Evolutionary conservation across 1,140 invertebrate species (phyloP).

Genomic region (Trichoplusia ni): DNA sequence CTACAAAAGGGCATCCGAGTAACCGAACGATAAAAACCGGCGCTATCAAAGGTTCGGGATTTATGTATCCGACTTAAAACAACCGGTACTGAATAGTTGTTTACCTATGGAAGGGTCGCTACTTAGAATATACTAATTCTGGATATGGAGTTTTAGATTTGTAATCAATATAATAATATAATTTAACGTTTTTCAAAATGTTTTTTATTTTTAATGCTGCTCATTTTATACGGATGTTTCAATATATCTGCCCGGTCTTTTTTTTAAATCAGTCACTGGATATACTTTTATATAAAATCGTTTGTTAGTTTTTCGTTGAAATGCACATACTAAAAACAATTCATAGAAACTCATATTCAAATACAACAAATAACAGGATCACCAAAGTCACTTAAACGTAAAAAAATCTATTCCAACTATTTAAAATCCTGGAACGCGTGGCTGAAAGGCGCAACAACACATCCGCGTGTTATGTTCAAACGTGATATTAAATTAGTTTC

Average conservation of each 20-base stretch:
- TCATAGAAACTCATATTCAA: too few relatives aligned
- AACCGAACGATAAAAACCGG: background rate
- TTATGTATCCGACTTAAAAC: slow-evolving; percentile 22
- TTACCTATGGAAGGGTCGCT: slow-evolving; percentile 8
- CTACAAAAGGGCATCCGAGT: background rate
- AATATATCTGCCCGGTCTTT: too few relatives aligned
- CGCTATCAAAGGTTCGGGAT: background rate
- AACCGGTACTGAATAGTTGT: slow-evolving; percentile 3
- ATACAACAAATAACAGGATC: too few relatives aligned
- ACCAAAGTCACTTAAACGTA: too few relatives aligned
- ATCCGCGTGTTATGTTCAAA: background rate
- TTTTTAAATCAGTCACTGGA: too few relatives aligned
- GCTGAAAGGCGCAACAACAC: background rate
- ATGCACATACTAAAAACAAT: too few relatives aligned
- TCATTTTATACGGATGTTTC: too few relatives aligned
- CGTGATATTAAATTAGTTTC: slow-evolving; percentile 3
- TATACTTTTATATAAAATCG: too few relatives aligned
- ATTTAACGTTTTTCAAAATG: background rate
- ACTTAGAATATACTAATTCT: background rate
- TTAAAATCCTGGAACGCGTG: background rate
- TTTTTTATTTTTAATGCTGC: too few relatives aligned
- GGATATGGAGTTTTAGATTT: background rate
- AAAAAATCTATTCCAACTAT: background rate
- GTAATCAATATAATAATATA: background rate
- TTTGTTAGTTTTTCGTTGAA: too few relatives aligned